phyloP scores from a whole-genome alignment of 1,140 invertebrate genomes.

The Nautilus pompilius region DNA sequence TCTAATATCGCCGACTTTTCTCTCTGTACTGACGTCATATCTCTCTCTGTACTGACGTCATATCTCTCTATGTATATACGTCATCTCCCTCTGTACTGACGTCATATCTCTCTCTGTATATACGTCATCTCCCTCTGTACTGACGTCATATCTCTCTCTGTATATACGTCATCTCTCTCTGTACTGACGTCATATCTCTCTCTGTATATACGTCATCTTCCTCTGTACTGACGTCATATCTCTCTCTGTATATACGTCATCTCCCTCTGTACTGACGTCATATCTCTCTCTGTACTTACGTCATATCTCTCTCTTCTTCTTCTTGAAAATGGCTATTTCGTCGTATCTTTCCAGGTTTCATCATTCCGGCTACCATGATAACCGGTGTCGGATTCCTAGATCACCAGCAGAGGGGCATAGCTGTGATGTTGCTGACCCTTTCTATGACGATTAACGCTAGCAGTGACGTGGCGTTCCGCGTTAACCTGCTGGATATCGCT shows the following conservation, averaged over 20 bases:
- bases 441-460: slow-evolving; percentile 66
- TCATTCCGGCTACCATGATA: slow-evolving; percentile 12
- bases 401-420: not conserved
- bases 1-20: too few relatives aligned
- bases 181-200: not conserved
- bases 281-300: not conserved
- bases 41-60: too few relatives aligned
- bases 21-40: too few relatives aligned
- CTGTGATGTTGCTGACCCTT: slow-evolving; percentile 9
- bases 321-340: not conserved
- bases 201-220: not conserved
- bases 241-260: not conserved
- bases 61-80: too few relatives aligned
- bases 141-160: too few relatives aligned
- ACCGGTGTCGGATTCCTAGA: slow-evolving; percentile 12
- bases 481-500: slow-evolving; percentile 82
- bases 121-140: too few relatives aligned
- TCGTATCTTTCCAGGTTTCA: slow-evolving; percentile 10
- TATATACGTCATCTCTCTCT: too few relatives aligned
- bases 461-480: slow-evolving; percentile 77
- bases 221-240: not conserved
- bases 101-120: too few relatives aligned
- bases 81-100: too few relatives aligned
- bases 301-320: not conserved
- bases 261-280: not conserved